Percentiles rank a stretch among this genome's conserved stretches.
phyloP scores from a whole-genome alignment of 2,797 vertebrate genomes.

The Graptemys geographica region DNA sequence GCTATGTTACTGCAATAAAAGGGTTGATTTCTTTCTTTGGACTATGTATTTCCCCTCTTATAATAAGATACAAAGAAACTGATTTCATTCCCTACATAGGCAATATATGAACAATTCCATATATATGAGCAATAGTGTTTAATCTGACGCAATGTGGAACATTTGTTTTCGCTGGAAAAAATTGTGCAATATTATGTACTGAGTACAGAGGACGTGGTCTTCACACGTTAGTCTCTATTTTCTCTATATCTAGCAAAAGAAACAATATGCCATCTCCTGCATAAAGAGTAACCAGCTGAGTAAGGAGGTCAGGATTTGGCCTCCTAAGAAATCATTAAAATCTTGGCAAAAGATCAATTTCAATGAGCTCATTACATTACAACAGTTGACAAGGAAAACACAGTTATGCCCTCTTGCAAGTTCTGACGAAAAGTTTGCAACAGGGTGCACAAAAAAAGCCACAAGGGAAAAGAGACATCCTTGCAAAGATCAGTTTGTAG shows the following conservation, averaged over 20 bases:
- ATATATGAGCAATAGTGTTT: neutral
- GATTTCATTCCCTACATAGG: neutral
- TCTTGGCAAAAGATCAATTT: neutral
- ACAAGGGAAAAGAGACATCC: neutral
- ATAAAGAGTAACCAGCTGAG: neutral
- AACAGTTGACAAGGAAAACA: neutral
- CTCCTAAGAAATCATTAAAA: neutral
- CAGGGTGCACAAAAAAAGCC: neutral
- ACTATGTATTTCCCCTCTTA: neutral
- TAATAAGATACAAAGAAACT: neutral
- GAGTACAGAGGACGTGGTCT: neutral
- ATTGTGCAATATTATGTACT: neutral
- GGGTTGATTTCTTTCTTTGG: neutral
- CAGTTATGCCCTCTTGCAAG: neutral
- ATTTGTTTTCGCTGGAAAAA: neutral
- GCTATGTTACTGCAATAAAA: neutral
- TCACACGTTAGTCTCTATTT: neutral
- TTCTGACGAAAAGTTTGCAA: neutral
- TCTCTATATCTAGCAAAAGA: neutral
- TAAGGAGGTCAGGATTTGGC: neutral
- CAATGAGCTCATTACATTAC: neutral
- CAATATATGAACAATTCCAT: neutral
- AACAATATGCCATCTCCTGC: neutral
- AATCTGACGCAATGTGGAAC: neutral
- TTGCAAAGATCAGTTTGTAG: neutral